Base-by-base conservation (phyloP, 2,113 vertebrate genomes). In the Thamnaconus septentrionalis region DNA sequence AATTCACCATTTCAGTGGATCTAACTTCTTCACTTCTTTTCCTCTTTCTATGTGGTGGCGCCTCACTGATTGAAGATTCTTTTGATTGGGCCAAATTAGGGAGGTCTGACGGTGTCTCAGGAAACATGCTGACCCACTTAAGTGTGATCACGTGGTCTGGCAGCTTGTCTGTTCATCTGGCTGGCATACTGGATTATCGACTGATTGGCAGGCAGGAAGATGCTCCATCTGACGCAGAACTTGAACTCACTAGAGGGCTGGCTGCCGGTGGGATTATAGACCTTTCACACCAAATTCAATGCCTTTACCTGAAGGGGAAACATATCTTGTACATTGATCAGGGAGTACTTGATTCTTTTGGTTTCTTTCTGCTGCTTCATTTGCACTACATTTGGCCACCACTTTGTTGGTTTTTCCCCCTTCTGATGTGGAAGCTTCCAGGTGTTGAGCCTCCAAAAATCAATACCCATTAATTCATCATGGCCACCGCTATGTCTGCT, bases 161-260 rank as follows among this genome's bases (percentile, higher is more conserved):
- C 57, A 43, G 41, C 43, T 45, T 49, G 50, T 46, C 49, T n/a
- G 39, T 66, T 59, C 12, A 61, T 69, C 61, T 69, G 58, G 50
- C 7, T 43, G 66, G 12, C 54, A 39, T 54, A 48, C 31, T 48
- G 66, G 11, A 41, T 41, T 9, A 2, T 8, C 0, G 5, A 50
- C 45, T 55, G 45, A 61, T 40, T 69, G 58, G 55, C 45, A 50
- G 58, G 40, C 40, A 8, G 42, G 5, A 4, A 39, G 50, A 41
- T 49, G 50, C 12, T n/a, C 4, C 10, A 3, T 46, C 42, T 52
- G 41, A 58, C 44, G 43, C 48, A 6, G 10, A n/a, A 6, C 6
- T 8, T 41, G 31, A 2, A 10, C 53, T 9, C 3, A 11, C 40
- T 53, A 9, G 50, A 3, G 11, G 49, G 11, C 44, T 6, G 4